phyloP scores from a whole-genome alignment of 2,888 invertebrate genomes.

The Crioceris asparagi region DNA sequence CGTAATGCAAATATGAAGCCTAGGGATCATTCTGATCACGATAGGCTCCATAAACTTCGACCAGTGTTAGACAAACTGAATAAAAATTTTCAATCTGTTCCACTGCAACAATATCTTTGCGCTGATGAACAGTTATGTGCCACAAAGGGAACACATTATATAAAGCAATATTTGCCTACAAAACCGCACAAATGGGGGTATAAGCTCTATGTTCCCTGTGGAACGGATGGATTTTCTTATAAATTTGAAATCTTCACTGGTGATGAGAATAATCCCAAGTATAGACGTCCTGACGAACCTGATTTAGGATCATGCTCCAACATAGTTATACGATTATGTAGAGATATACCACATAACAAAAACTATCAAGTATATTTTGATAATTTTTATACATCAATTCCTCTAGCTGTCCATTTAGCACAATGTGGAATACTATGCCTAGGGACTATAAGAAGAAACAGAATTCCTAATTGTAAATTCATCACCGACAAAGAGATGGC shows the following conservation, averaged over 20 bases:
- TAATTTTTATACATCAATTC: slow-evolving; percentile 26
- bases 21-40: slow-evolving; percentile 4
- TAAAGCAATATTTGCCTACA: slow-evolving; percentile 28
- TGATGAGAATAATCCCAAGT: slow-evolving; percentile 17
- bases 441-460: slow-evolving; percentile 1
- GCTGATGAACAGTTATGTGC: no score
- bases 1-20: slow-evolving; percentile 3
- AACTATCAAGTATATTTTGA: slow-evolving; percentile 29
- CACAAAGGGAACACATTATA: slow-evolving; percentile 13
- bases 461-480: slow-evolving; percentile 9
- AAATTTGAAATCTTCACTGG: slow-evolving; percentile 29
- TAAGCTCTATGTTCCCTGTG: slow-evolving; percentile 24
- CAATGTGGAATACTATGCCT: slow-evolving; percentile 4
- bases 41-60: slow-evolving; percentile 6
- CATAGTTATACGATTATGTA: slow-evolving; percentile 25
- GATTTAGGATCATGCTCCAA: slow-evolving; percentile 27
- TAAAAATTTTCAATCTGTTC: background rate
- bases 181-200: slow-evolving; percentile 33
- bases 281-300: slow-evolving; percentile 19
- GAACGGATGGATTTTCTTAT: slow-evolving; percentile 24
- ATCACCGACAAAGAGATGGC: slow-evolving; percentile 3
- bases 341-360: slow-evolving; percentile 22
- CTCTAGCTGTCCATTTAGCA: slow-evolving; percentile 9
- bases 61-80: slow-evolving; percentile 2
- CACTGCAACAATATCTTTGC: no score